These are phyloP conservation scores for Sebastes paucispinis DNA, from an alignment of 2,797 vertebrate species.

Conservation along the genomic window DNA sequence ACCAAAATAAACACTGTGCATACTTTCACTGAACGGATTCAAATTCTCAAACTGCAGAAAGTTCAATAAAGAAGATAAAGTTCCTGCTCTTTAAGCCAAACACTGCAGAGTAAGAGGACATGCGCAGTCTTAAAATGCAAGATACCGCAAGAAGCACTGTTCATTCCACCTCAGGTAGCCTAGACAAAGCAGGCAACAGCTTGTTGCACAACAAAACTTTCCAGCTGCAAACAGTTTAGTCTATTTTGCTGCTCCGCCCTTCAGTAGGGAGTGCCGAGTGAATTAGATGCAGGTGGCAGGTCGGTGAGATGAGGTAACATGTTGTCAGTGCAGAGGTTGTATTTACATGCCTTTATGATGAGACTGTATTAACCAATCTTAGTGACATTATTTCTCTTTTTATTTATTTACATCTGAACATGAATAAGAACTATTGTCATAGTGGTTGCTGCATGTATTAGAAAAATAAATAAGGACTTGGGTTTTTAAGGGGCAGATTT, in stretches of 20 bases:
- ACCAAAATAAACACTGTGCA: background rate
- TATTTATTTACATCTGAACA: conserved; percentile 25
- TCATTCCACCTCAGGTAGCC: background rate
- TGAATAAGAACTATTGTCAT: conserved; percentile 21
- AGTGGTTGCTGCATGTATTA: background rate
- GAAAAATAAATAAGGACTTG: conserved; percentile 16
- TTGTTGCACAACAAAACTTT: conserved; percentile 16
- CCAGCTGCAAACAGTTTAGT: conserved; percentile 30
- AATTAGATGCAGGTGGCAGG: conserved; percentile 22
- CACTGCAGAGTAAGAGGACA: background rate
- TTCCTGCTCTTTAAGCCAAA: background rate
- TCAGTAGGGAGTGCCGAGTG: conserved; percentile 43
- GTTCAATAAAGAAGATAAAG: background rate
- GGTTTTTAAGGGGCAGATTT: background rate
- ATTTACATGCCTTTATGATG: conserved; percentile 24
- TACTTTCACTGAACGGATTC: background rate
- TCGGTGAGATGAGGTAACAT: background rate
- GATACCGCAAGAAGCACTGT: background rate
- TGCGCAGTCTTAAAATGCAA: background rate
- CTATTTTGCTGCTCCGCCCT: conserved; percentile 2
- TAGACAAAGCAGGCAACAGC: conserved; percentile 16
- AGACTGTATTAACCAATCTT: conserved; percentile 17
- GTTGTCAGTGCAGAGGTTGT: conserved; percentile 35
- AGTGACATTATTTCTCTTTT: conserved; percentile 2
- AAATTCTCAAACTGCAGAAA: background rate